Evolutionary conservation across 2,113 vertebrate species (phyloP).

Genomic region (Entomyzon cyanotis): DNA sequence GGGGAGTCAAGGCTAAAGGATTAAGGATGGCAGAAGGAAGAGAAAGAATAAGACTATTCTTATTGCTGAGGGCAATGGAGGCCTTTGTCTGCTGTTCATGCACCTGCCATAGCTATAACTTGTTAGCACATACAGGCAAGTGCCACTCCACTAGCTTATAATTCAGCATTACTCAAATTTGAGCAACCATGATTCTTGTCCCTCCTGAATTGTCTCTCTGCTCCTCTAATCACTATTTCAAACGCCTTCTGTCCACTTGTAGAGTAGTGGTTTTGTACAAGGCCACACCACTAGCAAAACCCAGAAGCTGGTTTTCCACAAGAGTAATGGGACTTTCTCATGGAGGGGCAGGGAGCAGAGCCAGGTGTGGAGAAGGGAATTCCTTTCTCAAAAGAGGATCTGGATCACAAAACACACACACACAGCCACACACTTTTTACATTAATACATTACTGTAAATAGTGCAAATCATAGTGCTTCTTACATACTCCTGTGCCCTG

Average conservation of each 20-base stretch:
- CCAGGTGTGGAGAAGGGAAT: background rate
- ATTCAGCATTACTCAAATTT: background rate
- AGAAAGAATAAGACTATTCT: background rate
- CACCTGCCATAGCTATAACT: background rate
- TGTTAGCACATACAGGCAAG: background rate
- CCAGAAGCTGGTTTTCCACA: background rate
- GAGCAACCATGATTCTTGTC: background rate
- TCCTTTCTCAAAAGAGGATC: background rate
- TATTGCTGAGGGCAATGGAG: background rate
- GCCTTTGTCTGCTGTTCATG: background rate
- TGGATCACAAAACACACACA: background rate
- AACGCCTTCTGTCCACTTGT: background rate
- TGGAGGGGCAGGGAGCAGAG: background rate
- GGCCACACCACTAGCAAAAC: background rate
- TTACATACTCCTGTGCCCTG: background rate
- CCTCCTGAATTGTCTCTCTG: background rate
- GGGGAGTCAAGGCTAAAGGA: background rate
- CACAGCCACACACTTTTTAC: background rate
- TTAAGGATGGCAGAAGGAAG: background rate
- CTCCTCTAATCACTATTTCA: background rate
- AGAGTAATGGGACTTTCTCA: too few relatives aligned
- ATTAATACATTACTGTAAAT: background rate
- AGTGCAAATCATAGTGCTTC: background rate
- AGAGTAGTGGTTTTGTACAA: background rate
- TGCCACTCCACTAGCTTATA: background rate